A percentile compares a stretch with the other conserved stretches of the same genome.
Conservation (phyloP, 1,140 invertebrate genomes). For the Latrodectus geometricus region DNA sequence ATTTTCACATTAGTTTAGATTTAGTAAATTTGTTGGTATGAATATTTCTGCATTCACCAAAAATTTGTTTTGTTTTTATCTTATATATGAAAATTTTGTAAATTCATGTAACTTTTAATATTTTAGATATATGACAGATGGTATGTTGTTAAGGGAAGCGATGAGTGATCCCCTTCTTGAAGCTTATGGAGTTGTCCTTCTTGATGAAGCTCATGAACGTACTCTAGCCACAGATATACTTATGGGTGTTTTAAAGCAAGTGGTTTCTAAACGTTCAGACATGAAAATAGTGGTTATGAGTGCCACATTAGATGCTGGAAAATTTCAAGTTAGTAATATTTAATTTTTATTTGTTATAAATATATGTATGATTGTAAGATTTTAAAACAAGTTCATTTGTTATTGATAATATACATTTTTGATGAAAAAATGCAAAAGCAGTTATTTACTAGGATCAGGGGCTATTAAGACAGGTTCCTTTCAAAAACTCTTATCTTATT, state of each 20-base stretch:
- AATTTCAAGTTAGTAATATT: conserved; percentile 82
- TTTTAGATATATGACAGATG: conserved; percentile 95
- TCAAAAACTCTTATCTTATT: too few relatives aligned
- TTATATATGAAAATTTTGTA: not conserved
- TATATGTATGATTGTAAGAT: not conserved
- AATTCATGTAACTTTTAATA: not conserved
- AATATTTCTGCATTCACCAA: too few relatives aligned
- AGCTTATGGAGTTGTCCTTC: conserved; percentile 90
- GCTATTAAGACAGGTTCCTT: too few relatives aligned
- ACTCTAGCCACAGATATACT: conserved; percentile 98
- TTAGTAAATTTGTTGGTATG: too few relatives aligned
- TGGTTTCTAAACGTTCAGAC: conserved; percentile 92
- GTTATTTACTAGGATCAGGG: too few relatives aligned
- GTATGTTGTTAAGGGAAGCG: conserved; percentile 98
- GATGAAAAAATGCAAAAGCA: too few relatives aligned
- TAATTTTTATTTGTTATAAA: not conserved
- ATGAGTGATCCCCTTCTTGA: conserved; percentile 99
- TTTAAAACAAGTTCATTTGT: conserved; percentile 3
- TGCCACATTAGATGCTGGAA: conserved; percentile 99
- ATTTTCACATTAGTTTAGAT: too few relatives aligned
- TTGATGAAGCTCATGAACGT: conserved; percentile 99
- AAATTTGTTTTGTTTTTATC: too few relatives aligned
- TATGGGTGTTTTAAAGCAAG: conserved; percentile 99
- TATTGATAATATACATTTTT: too few relatives aligned
- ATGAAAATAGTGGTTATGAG: conserved; percentile 99